Base-by-base conservation (phyloP, 35 echinoderm and acorn worm genomes). In the Ophiothrix spiculata region DNA sequence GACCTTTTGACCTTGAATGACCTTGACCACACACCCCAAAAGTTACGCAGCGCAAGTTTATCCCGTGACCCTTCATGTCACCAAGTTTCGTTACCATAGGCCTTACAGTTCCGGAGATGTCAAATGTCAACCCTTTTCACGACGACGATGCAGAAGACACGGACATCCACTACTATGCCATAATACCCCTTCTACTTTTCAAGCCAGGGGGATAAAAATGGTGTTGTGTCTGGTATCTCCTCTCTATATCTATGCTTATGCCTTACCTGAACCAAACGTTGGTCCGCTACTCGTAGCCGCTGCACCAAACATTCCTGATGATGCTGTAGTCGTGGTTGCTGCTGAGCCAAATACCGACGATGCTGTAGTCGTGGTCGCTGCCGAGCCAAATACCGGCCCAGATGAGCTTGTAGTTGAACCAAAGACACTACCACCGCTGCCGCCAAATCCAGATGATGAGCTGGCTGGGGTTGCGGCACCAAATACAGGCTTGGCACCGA, bases 401-500 rank as follows among this genome's bases (percentile, higher is more conserved):
- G 39, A 32, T 4, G 49, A 45, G n/a, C 42, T 45, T 42, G 80
- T 41, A 77, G 75, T 33, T 77, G 75, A 35, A 33, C 33, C 76
- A 78, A 17, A 78, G 28, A 33, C 32, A 34, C 19, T 15, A 38
- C 38, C 33, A 38, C 33, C 36, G 34, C 14, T 35, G 34, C 38
- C 36, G 76, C 76, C 33, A 35, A 17, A 78, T 32, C 23, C 31
- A 46, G 80, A 39, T 39, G 79, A 23, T 23, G 79, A 39, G 25
- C 23, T 45, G 0, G 80, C 31, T 33, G 29, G 13, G n/a, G 11
- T 41, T 46, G 40, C n/a, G 31, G 21, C 32, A 32, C 15, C 80
- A 60, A 31, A 21, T 45, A 28, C 80, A 46, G 80, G 4, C 40
- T 82, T 82, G 38, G 80, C 2, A 46, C 38, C 80, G 33, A 82